Evolutionary conservation across 2,113 vertebrate species (phyloP), one percentile per base, ranked within the genome.

Genomic region (Toxotes jaculatrix): DNA sequence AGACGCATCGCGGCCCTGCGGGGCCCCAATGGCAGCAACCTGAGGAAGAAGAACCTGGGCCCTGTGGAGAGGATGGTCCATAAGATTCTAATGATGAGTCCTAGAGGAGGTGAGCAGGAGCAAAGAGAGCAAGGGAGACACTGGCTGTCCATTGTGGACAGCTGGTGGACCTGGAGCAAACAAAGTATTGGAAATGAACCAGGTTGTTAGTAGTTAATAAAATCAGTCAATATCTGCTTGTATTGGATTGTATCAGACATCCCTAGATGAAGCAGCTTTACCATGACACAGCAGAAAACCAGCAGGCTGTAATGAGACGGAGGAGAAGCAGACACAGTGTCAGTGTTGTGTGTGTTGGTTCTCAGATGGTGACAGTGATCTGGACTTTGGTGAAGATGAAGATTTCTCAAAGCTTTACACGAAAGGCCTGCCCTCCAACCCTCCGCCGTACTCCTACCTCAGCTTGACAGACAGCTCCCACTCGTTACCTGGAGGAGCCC

Each of bases 41-140:
- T 85, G 38, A 85, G 90, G 77, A 93, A 90, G 87, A 94, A 90
- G 89, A 84, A 79, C 13, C 84, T 95, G 67, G 93, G 94, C 19
- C 92, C 93, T 0, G 89, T 94, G 43, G 95, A 96, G 81, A 88
- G 47, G 91, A 94, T 95, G 61, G 94, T 96, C 21, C 92, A 95
- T 12, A 92, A 93, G 78, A 95, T 96, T 12, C 92, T 96, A 8
- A 87, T 93, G 79, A 84, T 96, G 92, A 92, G 92, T 76, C 93
- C 92, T 0, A 70, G 56, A 68, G 83, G 70, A 88, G 92, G 93
- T 93, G 62, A 91, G 86, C 5, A 32, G 19, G 4, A 16, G 51
- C 23, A 10, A 2, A 31, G 3, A 7, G 12, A 40, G 57, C 19
- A 4, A 5, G 38, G 0, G 38, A 40, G 38, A 40, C 38, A 40